Conservation (phyloP, 2,888 invertebrate genomes). For the Carterocephalus palaemon region DNA sequence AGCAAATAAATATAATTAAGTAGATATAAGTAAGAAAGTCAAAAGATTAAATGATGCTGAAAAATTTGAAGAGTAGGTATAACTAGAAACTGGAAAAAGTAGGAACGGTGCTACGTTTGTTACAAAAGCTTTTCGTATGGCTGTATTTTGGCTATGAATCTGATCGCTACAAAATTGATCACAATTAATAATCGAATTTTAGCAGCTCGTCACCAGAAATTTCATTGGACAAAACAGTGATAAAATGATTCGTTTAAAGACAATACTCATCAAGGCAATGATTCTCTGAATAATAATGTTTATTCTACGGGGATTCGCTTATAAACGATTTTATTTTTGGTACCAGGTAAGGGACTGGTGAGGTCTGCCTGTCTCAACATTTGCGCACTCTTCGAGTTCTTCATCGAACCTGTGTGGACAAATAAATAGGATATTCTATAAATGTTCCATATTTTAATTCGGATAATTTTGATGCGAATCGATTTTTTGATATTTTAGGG, state of each 20-base stretch:
- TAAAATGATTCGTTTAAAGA: conserved; percentile 50
- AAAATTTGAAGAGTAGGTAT: conserved; percentile 14
- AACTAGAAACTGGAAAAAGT: conserved; percentile 12
- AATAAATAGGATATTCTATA: conserved; percentile 69
- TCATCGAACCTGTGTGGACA: conserved; percentile 81
- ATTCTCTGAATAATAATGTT: conserved; percentile 50
- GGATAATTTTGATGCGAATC: conserved; percentile 3
- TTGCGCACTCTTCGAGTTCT: conserved; percentile 83
- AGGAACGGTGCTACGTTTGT: conserved; percentile 1
- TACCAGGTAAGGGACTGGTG: conserved; percentile 81
- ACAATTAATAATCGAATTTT: conserved; percentile 31
- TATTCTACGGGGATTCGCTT: conserved; percentile 69
- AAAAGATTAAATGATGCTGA: conserved; percentile 33
- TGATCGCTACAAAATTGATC: conserved; percentile 22
- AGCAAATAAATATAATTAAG: conserved; percentile 49
- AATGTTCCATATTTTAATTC: conserved; percentile 46
- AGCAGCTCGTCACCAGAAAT: conserved; percentile 61
- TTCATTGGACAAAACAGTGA: conserved; percentile 42
- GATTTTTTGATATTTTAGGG: background rate
- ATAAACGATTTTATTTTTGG: conserved; percentile 60
- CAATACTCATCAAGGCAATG: conserved; percentile 59
- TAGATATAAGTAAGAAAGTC: conserved; percentile 33
- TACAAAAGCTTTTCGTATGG: conserved; percentile 11
- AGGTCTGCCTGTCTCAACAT: conserved; percentile 82
- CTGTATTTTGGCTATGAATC: conserved; percentile 5